Base-by-base conservation (phyloP, 2,113 vertebrate genomes). In the Ahaetulla prasina region DNA sequence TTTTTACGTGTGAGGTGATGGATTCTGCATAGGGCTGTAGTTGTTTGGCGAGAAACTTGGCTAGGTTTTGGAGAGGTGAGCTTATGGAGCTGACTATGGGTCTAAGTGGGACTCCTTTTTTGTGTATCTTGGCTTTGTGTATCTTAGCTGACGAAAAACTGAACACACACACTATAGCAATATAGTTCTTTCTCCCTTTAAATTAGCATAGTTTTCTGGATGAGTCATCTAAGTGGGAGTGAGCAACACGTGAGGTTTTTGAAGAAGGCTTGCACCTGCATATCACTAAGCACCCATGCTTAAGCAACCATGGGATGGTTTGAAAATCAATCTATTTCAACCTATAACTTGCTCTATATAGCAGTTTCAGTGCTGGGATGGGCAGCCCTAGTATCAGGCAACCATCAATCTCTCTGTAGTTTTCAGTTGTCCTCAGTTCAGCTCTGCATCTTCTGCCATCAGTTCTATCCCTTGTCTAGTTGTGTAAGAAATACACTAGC, bases 231-330 rank as follows among this genome's bases (percentile, higher is more conserved):
- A 92, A 94, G 39, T 3, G n/a, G 16, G 39, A 84, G 50, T 20
- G 0, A 63, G 68, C 1, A 94, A 39, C 11, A 4, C 16, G 53
- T 80, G 90, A 85, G 3, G 3, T 50, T 87, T 45, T 85, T 14
- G 18, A 39, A 18, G 43, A 63, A 23, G 11, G 54, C 8, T 12
- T 63, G 12, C 63, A 88, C 47, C 22, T 68, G 22, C 52, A 49
- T 68, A 39, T 74, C 30, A 94, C 85, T 90, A 57, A 54, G 85
- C 55, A 52, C 87, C 92, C 92, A 49, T n/a, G 60, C 91, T 85
- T 85, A 52, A 80, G 39, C n/a, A n/a, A n/a, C n/a, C n/a, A 80
- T 80, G 35, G 35, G 7, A 80, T 80, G 68, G 16, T 4, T 80
- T 20, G 16, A 80, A 80, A 80, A 39, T 74, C n/a, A 80, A 18